These are phyloP conservation scores for Mungos mungo DNA, from an alignment of 2,113 vertebrate species.

Conservation along the genomic window DNA sequence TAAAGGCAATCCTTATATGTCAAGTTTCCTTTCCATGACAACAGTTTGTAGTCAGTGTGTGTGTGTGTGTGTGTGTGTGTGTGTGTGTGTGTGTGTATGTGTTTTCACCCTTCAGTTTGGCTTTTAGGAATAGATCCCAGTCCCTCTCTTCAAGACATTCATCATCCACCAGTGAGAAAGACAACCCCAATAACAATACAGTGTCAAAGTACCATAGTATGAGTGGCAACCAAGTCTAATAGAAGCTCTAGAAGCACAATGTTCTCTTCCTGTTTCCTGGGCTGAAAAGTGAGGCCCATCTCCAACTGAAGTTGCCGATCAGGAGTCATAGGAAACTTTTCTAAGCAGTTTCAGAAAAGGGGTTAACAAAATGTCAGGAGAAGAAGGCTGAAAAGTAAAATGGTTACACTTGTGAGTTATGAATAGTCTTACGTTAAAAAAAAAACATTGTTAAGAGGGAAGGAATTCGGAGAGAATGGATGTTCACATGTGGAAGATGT, in stretches of 20 bases:
- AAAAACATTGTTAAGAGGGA: neutral
- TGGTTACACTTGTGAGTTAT: neutral
- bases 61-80: neutral
- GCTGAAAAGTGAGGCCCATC: neutral
- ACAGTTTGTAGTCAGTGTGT: neutral
- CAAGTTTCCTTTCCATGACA: neutral
- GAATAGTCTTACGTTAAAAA: neutral
- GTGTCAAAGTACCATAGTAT: neutral
- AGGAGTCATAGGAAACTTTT: neutral
- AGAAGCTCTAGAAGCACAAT: neutral
- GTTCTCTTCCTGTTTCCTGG: neutral
- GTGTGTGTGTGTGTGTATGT: neutral
- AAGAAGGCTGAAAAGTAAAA: neutral
- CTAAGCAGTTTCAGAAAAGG: neutral
- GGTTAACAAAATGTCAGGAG: neutral
- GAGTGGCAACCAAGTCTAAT: neutral
- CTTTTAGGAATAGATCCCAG: conserved; percentile 23
- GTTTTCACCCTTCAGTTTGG: neutral
- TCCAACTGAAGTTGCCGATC: neutral
- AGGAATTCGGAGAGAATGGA: neutral
- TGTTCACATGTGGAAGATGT: neutral
- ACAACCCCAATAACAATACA: neutral
- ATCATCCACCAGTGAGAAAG: conserved; percentile 1
- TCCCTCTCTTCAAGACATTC: neutral
- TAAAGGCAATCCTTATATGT: neutral